Percentiles rank a stretch among this genome's conserved stretches.
Evolutionary conservation across 2,113 vertebrate genomes (phyloP).

Genomic region (Phaetusa simplex): DNA sequence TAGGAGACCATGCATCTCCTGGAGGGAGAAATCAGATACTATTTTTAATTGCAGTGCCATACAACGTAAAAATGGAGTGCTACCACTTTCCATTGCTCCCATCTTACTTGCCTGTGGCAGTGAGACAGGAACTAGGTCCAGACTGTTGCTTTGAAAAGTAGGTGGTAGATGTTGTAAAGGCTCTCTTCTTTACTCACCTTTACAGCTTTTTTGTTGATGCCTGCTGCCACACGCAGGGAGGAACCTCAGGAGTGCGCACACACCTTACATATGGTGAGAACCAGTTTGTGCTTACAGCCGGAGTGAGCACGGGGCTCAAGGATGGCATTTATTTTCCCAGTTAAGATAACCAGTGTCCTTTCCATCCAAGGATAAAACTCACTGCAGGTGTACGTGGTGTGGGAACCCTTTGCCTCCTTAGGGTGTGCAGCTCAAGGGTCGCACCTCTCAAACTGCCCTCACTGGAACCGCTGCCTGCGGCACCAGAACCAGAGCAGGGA

Average conservation of each 20-base stretch:
- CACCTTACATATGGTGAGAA: fast-evolving
- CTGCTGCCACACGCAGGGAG: fast-evolving
- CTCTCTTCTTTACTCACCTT: not conserved
- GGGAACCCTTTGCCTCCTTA: not conserved
- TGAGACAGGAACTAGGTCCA: not conserved
- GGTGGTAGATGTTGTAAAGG: not conserved
- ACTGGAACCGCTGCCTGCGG: not conserved
- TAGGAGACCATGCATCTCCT: not conserved
- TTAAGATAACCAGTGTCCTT: not conserved
- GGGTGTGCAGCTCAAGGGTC: not conserved
- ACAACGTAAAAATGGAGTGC: not conserved
- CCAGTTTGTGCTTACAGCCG: not conserved
- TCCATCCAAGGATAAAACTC: not conserved
- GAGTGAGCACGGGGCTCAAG: not conserved
- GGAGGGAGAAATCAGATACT: not conserved
- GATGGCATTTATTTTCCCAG: not conserved
- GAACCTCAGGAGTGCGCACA: fast-evolving
- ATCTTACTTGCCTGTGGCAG: not conserved
- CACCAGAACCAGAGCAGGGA: not conserved
- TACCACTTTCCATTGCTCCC: not conserved
- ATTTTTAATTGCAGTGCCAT: not conserved
- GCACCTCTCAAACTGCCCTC: fast-evolving
- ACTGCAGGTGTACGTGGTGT: fast-evolving
- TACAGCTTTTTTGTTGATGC: not conserved
- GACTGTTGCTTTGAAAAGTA: not conserved